Conservation (phyloP, 2,113 vertebrate genomes). For the Saimiri boliviensis region DNA sequence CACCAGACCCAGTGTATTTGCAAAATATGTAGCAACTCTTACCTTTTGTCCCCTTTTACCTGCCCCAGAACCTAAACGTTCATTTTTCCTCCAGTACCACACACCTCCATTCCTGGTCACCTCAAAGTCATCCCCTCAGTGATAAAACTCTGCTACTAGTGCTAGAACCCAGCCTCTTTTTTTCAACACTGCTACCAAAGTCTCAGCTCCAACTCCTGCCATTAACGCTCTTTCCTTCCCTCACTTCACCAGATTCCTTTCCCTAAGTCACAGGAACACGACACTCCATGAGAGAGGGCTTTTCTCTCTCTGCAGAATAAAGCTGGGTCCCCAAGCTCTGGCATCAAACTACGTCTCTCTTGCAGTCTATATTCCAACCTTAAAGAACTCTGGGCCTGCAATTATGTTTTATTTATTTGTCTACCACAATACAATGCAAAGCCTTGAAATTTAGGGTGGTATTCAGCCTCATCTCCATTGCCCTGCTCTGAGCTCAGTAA, state of each 20-base stretch:
- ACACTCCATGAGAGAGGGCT: neutral
- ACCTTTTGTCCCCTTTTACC: neutral
- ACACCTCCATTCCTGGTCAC: neutral
- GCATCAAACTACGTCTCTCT: neutral
- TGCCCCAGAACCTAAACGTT: neutral
- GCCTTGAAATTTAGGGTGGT: neutral
- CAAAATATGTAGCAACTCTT: neutral
- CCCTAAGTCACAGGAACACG: neutral
- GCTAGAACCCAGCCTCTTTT: neutral
- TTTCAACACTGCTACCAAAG: neutral
- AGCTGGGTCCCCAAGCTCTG: neutral
- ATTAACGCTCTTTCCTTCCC: neutral
- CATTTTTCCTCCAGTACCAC: neutral
- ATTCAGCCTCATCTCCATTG: neutral
- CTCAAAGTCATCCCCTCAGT: neutral
- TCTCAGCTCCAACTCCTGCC: neutral
- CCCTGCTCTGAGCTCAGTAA: neutral
- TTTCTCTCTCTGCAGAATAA: neutral
- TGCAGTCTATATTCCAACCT: neutral
- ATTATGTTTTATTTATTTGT: neutral
- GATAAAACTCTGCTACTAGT: neutral
- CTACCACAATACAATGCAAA: neutral
- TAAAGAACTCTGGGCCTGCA: neutral
- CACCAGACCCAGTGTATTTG: neutral
- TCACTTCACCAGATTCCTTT: neutral